Percentiles rank a stretch among this genome's conserved stretches.
phyloP scores from a whole-genome alignment of 2,797 vertebrate genomes.

The Centroberyx gerrardi region DNA sequence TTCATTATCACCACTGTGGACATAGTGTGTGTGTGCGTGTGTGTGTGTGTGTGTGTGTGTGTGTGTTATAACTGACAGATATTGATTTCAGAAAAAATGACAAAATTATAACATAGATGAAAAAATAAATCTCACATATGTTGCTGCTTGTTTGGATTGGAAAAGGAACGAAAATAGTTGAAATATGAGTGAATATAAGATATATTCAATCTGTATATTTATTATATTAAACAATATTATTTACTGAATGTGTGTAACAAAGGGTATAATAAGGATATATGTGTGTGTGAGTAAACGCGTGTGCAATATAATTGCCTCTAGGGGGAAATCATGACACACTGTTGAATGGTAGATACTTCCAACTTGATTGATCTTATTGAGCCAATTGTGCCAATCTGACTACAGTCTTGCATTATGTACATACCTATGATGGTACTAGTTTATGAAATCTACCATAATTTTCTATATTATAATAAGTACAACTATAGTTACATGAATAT shows the following conservation, averaged over 20 bases:
- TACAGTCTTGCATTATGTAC: background rate
- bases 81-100: too few relatives aligned
- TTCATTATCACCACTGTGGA: background rate
- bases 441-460: background rate
- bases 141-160: too few relatives aligned
- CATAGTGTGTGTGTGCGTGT: background rate
- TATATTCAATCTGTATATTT: background rate
- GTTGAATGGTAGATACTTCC: conserved; percentile 6
- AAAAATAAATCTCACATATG: too few relatives aligned
- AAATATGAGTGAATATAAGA: background rate
- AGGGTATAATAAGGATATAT: background rate
- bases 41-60: conserved; percentile 3
- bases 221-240: background rate
- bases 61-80: background rate
- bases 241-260: too few relatives aligned
- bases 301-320: conserved; percentile 50
- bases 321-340: conserved; percentile 54
- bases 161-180: background rate
- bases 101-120: too few relatives aligned
- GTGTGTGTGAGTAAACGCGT: background rate
- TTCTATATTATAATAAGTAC: background rate
- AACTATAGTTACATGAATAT: conserved; percentile 16
- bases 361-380: conserved; percentile 16
- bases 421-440: background rate
- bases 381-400: background rate